Evolutionary conservation across 2,113 vertebrate species (phyloP).

Genomic region (Zeus faber): DNA sequence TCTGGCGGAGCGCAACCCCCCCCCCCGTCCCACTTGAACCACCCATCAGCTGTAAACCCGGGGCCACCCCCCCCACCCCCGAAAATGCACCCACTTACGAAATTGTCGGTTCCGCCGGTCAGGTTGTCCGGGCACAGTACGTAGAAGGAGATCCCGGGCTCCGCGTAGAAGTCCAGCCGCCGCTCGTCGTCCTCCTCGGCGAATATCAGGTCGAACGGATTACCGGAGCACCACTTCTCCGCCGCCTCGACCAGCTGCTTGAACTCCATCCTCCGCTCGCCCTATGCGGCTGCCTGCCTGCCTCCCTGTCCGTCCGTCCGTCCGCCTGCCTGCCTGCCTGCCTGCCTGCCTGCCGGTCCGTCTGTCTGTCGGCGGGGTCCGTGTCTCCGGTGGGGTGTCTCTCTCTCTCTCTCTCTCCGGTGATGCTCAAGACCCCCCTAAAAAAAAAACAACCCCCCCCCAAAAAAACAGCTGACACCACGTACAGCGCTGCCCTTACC

Average conservation of each 20-base stretch:
- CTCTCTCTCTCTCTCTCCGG: conserved; percentile 39
- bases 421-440: conserved; percentile 68
- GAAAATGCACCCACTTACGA: conserved; percentile 80
- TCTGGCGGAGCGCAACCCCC: conserved; percentile 9
- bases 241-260: conserved; percentile 94
- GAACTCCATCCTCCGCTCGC: conserved; percentile 83
- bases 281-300: conserved; percentile 23
- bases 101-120: conserved; percentile 87
- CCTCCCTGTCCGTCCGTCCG: background rate
- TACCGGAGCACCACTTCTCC: conserved; percentile 93
- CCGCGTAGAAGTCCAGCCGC: conserved; percentile 96
- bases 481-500: conserved; percentile 61
- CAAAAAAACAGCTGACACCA: conserved; percentile 61
- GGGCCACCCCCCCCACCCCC: conserved; percentile 27
- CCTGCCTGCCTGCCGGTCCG: conserved; percentile 30
- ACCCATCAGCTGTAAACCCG: conserved; percentile 33
- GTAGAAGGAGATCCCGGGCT: conserved; percentile 95
- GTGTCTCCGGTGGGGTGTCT: conserved; percentile 54
- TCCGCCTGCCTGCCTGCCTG: conserved; percentile 4
- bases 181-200: conserved; percentile 91
- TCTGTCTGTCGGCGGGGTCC: conserved; percentile 49
- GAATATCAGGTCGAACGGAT: conserved; percentile 95
- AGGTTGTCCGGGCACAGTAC: conserved; percentile 86
- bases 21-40: background rate
- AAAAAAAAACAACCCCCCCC: no score